Evolutionary conservation across 2,888 invertebrate species (phyloP), one percentile per base, ranked within the genome.

Genomic region (Apoderus coryli): DNA sequence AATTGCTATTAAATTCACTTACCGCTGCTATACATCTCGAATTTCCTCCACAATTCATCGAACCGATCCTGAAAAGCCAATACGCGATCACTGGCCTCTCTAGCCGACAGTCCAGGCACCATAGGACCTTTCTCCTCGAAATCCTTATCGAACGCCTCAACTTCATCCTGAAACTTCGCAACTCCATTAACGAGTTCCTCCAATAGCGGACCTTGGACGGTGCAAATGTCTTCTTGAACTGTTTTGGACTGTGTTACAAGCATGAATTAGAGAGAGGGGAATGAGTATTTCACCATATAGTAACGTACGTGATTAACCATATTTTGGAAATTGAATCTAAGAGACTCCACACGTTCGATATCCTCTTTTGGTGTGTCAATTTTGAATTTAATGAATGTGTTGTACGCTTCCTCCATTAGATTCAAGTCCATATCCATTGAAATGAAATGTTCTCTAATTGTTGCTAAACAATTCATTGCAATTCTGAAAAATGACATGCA

Each of bases 1-100:
- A n/a, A n/a, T n/a, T n/a, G n/a, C n/a, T n/a, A n/a, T n/a, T n/a
- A 15, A 86, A 88, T 15, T 34, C 37, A 27, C 23, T 38, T 33
- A 4, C 47, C 47, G 44, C 71, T 82, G 23, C 76, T 72, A 54
- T 80, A 86, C 61, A 82, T 84, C 55, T 79, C 76, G 46, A 72
- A 84, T 48, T 76, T 71, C 28, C 77, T 65, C 76, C 77, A 82
- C 7, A 90, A 57, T 27, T 84, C 81, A 50, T 89, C 86, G 48
- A 88, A 85, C 38, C 75, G 69, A 42, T 72, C 71, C 62, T 84
- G 80, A 50, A 80, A 84, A 40, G 76, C 55, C 31, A 80, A 64
- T 4, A 76, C 72, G 40, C 77, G 69, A 54, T 86, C 85, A 44
- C 84, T 84, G 11, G 89, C 89, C 57, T 89, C 89, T 42, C 79